phyloP scores from a whole-genome alignment of 2,797 vertebrate genomes.

The Rhinella marina region DNA sequence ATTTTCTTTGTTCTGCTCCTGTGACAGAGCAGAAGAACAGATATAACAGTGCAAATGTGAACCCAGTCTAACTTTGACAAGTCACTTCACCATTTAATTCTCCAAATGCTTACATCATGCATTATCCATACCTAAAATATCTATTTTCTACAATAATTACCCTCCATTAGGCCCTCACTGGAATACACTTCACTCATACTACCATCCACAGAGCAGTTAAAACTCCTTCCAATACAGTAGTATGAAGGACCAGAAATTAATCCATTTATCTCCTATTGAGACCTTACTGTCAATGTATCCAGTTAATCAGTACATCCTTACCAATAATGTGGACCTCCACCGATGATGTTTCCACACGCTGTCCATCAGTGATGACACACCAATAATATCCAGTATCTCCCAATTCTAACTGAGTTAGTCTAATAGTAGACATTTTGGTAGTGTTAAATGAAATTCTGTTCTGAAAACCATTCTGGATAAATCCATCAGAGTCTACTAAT shows the following conservation, averaged over 20 bases:
- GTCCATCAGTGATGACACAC: conserved; percentile 56
- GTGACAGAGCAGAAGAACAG: too few relatives aligned
- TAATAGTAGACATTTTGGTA: neutral
- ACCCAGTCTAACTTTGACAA: too few relatives aligned
- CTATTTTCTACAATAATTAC: neutral
- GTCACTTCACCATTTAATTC: too few relatives aligned
- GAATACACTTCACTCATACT: neutral
- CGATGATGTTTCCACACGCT: conserved; percentile 21
- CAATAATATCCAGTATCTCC: conserved; percentile 67
- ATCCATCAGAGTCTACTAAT: conserved; percentile 49
- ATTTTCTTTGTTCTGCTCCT: too few relatives aligned
- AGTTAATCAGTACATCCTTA: conserved; percentile 51
- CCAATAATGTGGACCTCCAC: conserved; percentile 60
- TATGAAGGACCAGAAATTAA: neutral
- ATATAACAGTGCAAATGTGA: too few relatives aligned
- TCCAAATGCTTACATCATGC: too few relatives aligned
- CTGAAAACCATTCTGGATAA: conserved; percentile 51
- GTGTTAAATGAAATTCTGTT: neutral
- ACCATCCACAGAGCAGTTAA: neutral
- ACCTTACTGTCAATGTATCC: neutral
- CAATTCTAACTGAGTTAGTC: conserved; percentile 59
- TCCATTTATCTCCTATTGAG: neutral
- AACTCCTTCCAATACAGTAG: neutral
- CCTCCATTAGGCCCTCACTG: neutral
- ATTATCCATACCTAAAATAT: too few relatives aligned